A percentile compares a stretch with the other conserved stretches of the same genome.
These are phyloP conservation scores for Turritopsis dohrnii DNA, from an alignment of 30 jellyfish, hydroid and myxozoan genomes.

Conservation along the genomic window DNA sequence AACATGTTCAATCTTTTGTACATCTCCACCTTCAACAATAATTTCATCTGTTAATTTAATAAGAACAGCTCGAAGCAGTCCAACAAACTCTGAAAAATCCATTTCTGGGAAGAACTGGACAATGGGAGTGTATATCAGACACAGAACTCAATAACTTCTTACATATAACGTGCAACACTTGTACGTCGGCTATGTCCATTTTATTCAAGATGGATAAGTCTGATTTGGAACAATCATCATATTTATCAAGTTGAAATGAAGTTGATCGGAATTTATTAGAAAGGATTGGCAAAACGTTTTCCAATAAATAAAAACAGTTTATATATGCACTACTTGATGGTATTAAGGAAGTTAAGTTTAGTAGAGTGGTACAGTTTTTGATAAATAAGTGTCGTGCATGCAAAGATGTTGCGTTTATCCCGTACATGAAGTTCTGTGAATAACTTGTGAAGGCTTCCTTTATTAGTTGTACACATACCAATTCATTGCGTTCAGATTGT, in stretches of 20 bases:
- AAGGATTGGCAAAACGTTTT: background rate
- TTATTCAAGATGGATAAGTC: background rate
- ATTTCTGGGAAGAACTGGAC: background rate
- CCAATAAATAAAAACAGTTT: background rate
- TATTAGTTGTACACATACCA: background rate
- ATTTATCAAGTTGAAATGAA: conserved; percentile 9
- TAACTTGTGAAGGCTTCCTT: background rate
- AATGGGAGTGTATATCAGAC: background rate
- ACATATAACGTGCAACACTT: background rate
- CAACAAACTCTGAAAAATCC: background rate
- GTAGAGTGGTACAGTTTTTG: background rate
- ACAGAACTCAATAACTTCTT: background rate
- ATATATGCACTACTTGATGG: background rate
- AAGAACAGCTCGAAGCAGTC: background rate
- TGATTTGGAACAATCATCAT: background rate
- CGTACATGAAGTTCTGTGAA: conserved; percentile 9
- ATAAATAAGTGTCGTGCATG: background rate
- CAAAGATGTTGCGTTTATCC: background rate
- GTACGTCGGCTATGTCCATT: background rate
- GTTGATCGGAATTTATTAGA: background rate
- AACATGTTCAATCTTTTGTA: background rate
- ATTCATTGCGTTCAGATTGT: background rate
- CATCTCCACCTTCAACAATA: background rate
- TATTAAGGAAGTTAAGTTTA: background rate
- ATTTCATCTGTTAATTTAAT: background rate